Base-by-base conservation (phyloP, 2,888 invertebrate species). In the Aphidius colemani region DNA sequence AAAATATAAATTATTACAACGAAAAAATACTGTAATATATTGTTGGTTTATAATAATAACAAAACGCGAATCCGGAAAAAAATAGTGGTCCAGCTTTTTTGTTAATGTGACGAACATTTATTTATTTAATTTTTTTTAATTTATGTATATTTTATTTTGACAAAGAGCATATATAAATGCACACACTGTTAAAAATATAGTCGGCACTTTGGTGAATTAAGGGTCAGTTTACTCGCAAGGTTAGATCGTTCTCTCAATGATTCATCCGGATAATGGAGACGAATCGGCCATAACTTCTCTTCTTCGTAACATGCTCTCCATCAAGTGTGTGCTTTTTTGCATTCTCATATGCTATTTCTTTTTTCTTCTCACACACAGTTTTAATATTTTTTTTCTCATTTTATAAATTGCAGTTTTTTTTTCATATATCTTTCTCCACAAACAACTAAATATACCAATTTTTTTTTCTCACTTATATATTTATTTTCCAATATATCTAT, bases 181-280 rank as follows among this genome's bases (percentile, higher is more conserved):
- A n/a, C 39, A 45, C 9, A 30, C 8, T 8, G 59, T 40, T 43
- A 18, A 11, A 50, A 41, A 13, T 41, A 18, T 49, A 7, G 48
- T n/a, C 60, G 44, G 18, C 13, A 30, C 13, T 43, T 7, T 43
- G 13, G 53, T 30, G 40, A 30, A 51, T 41, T 53, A 18, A 40
- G 39, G 73, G 67, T 58, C 70, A 67, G 70, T 72, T 72, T 74
- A 70, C 71, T 68, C 60, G 69, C 65, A 69, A 66, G 73, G 74
- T 69, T 73, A 70, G 72, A 70, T 71, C 73, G 71, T 72, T 72
- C 73, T 71, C 71, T 70, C 76, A 73, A 76, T 78, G 77, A 78
- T 78, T 78, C 78, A 78, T 74, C 72, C 73, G 66, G 69, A 72
- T 79, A 79, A 79, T 79, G 78, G 78, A 79, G 78, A 79, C 78